Percentiles rank a stretch among this genome's conserved stretches.
Evolutionary conservation across 2,888 invertebrate species (phyloP).

Genomic region (Temnothorax rugatulus): DNA sequence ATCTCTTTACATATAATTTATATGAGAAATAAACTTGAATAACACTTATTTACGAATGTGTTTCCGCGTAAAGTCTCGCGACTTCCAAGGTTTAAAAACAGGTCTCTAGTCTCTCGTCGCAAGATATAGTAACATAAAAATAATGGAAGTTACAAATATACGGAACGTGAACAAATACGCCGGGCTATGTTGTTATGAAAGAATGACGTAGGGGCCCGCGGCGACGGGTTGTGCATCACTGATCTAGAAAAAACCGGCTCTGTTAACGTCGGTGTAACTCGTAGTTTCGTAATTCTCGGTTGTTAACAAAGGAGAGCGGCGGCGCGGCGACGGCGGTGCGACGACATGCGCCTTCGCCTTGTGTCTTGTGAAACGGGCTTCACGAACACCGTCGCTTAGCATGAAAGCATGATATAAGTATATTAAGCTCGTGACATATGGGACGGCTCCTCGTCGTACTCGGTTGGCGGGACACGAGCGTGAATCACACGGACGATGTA

Average conservation of each 20-base stretch:
- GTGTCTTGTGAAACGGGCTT: slow-evolving; percentile 65
- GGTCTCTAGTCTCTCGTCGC: too few relatives aligned
- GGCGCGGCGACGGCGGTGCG: slow-evolving; percentile 45
- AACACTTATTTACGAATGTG: neutral
- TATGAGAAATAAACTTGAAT: slow-evolving; percentile 1
- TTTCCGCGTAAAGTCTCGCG: neutral
- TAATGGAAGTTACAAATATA: slow-evolving; percentile 15
- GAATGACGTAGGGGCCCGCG: slow-evolving; percentile 5
- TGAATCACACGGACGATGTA: slow-evolving; percentile 56
- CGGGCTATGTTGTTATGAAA: slow-evolving; percentile 14
- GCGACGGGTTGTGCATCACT: slow-evolving; percentile 14
- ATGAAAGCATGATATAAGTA: slow-evolving; percentile 51
- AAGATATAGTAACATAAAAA: neutral
- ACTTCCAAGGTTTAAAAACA: neutral
- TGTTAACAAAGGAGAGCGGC: slow-evolving; percentile 64
- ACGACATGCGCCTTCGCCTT: slow-evolving; percentile 50
- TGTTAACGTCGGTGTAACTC: slow-evolving; percentile 27
- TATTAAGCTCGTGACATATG: slow-evolving; percentile 53
- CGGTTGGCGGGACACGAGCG: slow-evolving; percentile 52
- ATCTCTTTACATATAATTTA: neutral
- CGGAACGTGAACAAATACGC: slow-evolving; percentile 27
- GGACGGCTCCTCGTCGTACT: slow-evolving; percentile 33
- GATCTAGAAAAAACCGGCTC: slow-evolving; percentile 49
- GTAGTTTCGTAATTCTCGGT: slow-evolving; percentile 61
- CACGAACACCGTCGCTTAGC: slow-evolving; percentile 18